Evolutionary conservation across 37 sponge, comb jelly and placozoan species (phyloP), one percentile per base, ranked within the genome.

Genomic region (Hormiphora californensis): DNA sequence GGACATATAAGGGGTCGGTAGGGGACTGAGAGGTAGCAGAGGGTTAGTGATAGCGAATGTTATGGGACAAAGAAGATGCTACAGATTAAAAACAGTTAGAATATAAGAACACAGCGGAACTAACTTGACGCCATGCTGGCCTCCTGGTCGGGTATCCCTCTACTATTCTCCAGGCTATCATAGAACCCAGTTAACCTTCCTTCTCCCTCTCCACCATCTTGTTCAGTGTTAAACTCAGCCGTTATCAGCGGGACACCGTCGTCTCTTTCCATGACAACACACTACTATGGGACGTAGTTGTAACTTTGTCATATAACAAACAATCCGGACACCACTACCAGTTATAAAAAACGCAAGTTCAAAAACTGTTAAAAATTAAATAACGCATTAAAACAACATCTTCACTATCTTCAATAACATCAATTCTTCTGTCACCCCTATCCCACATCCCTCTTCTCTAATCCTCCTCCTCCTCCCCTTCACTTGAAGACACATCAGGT

Each of bases 401-500:
- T 17, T 49, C 12, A 49, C 53, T 17, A 49, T 17, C 9, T 15
- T 49, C 15, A 15, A 49, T 15, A 49, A 49, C 9, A 49, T 49
- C 59, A 57, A 27, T 30, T 28, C 11, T 28, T n/a, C 19, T 19
- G 59, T 57, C 81, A 39, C 38, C 43, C 81, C 67, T 36, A 36
- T 65, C 17, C 67, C 59, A 57, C 25, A n/a, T 4, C 11, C 21
- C 59, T 57, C 59, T 34, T 67, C 68, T n/a, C n/a, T n/a, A n/a
- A 12, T 34, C 68, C 21, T 36, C 38, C 39, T 73, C 81, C 1
- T 65, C 35, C 23, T 73, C 81, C 5, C 25, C 49, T 28, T 73
- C 81, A 40, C 43, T 30, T 41, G 81, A 73, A 27, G 81, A 43
- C 1, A 73, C 81, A 39, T 73, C 81, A 40, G 81, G 81, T 23